A percentile compares a stretch with the other conserved stretches of the same genome.
phyloP scores from a whole-genome alignment of 2,888 invertebrate genomes.

The Tipula unca region DNA sequence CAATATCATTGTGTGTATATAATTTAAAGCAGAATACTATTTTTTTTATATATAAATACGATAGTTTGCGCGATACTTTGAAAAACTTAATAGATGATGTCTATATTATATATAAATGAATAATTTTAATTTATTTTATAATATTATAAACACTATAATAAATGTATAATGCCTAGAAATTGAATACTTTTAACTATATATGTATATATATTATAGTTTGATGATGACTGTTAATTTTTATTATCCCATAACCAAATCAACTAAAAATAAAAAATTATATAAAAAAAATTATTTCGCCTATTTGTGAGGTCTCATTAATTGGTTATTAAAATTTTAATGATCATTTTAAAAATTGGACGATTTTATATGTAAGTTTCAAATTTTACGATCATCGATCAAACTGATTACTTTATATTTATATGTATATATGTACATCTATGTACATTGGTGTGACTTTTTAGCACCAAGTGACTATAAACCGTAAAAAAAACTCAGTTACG shows the following conservation, averaged over 20 bases:
- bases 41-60: no score
- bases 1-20: no score
- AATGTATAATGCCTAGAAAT: background rate
- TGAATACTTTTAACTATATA: no score
- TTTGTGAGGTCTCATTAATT: constrained; percentile 2
- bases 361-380: background rate
- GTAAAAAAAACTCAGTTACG: background rate
- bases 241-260: background rate
- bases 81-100: no score
- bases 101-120: no score
- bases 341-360: background rate
- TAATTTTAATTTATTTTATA: no score
- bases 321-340: background rate
- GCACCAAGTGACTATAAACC: background rate
- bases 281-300: background rate
- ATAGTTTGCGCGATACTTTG: no score
- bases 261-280: background rate
- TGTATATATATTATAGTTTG: background rate
- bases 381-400: constrained; percentile 14
- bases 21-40: no score
- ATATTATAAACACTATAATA: no score
- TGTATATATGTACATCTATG: no score
- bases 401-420: background rate
- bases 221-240: background rate
- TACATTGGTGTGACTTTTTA: background rate